These are phyloP conservation scores for Rhineura floridana DNA, from an alignment of 2,113 vertebrate species.

Conservation along the genomic window DNA sequence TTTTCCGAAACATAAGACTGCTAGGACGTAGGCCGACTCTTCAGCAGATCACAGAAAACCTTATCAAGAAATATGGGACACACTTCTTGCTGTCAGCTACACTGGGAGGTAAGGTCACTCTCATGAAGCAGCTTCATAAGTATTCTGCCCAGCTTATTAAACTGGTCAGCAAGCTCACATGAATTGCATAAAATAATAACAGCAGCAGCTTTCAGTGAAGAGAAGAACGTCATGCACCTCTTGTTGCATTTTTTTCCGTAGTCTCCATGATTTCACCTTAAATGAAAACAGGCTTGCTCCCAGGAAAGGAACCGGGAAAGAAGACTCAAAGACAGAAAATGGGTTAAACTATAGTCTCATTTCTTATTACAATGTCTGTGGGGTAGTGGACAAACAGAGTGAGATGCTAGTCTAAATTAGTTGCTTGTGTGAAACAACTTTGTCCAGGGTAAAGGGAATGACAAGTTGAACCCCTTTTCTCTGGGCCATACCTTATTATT, in stretches of 20 bases:
- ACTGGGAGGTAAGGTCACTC: conserved; percentile 86
- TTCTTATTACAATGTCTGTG: no score
- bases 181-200: not conserved
- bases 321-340: no score
- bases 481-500: no score
- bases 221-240: not conserved
- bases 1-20: conserved; percentile 93
- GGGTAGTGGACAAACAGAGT: no score
- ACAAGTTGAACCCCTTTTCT: no score
- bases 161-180: not conserved
- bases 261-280: not conserved
- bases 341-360: no score
- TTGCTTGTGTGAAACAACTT: no score
- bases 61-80: conserved; percentile 98
- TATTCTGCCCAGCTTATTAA: not conserved
- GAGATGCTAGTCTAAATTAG: no score
- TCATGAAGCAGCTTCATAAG: not conserved
- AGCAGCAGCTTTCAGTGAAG: not conserved
- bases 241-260: not conserved
- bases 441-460: no score
- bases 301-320: no score
- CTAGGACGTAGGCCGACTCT: conserved; percentile 90
- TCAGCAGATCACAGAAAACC: conserved; percentile 94
- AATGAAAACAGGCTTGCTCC: not conserved
- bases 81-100: conserved; percentile 96